Percentiles rank a stretch among this genome's conserved stretches.
Evolutionary conservation across 2,113 vertebrate species (phyloP).

Genomic region (Pseudopipra pipra): DNA sequence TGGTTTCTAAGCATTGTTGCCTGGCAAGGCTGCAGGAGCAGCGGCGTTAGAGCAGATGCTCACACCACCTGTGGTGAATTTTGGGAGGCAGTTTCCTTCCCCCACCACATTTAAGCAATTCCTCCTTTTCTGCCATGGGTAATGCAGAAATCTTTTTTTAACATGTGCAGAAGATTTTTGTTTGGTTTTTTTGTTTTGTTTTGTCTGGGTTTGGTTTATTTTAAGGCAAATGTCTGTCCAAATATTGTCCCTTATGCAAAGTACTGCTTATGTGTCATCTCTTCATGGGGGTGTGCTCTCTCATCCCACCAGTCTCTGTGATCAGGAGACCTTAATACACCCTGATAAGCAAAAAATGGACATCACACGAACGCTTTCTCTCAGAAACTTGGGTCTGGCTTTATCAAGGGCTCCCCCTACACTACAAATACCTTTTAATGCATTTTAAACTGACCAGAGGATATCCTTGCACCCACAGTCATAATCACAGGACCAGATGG

Average conservation of each 20-base stretch:
- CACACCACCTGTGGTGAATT: background rate
- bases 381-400: background rate
- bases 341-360: background rate
- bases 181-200: background rate
- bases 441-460: background rate
- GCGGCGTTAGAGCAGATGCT: accelerated
- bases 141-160: background rate
- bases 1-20: accelerated
- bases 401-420: background rate
- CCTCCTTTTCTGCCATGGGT: background rate
- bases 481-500: background rate
- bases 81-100: background rate
- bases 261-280: background rate
- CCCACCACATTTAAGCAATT: background rate
- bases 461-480: background rate
- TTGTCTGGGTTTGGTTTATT: background rate
- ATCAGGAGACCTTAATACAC: background rate
- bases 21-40: accelerated
- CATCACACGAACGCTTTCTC: background rate
- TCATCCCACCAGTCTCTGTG: background rate
- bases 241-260: background rate
- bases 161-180: background rate
- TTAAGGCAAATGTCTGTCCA: background rate
- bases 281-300: background rate
- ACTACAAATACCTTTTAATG: background rate